A percentile compares a stretch with the other conserved stretches of the same genome.
Evolutionary conservation across 2,888 invertebrate species (phyloP).

Genomic region (Coecobrya sp.): DNA sequence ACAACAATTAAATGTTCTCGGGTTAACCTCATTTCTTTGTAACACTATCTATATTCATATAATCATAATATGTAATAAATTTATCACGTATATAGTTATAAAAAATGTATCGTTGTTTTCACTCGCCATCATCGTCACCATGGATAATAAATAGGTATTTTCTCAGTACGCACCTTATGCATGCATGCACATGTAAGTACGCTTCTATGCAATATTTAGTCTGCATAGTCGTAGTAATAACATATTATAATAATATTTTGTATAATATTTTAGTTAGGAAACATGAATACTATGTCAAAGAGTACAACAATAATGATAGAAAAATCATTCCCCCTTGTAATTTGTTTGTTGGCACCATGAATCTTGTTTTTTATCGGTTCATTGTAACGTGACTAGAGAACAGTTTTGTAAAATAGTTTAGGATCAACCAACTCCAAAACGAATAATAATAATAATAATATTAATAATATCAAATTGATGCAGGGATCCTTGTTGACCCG

Average conservation of each 20-base stretch:
- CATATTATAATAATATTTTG: constrained; percentile 13
- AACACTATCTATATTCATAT: background rate
- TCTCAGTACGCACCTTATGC: no score
- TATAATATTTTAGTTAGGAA: background rate
- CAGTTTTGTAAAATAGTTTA: background rate
- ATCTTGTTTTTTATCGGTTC: constrained; percentile 51
- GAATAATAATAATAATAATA: background rate
- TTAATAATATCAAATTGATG: background rate
- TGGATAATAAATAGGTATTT: background rate
- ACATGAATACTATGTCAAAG: constrained; percentile 35
- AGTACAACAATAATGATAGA: constrained; percentile 39
- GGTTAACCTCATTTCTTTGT: background rate
- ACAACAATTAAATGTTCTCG: background rate
- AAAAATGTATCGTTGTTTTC: background rate
- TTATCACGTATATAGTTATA: background rate
- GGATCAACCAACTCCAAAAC: background rate
- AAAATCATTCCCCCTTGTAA: background rate
- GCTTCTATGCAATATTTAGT: background rate
- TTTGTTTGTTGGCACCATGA: constrained; percentile 50
- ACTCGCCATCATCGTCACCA: background rate
- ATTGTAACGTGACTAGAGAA: background rate
- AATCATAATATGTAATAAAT: background rate
- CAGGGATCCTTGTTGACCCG: background rate
- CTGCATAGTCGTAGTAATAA: background rate
- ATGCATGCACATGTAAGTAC: background rate